These are phyloP conservation scores for Plemyria rubiginata DNA, from an alignment of 2,888 invertebrate genomes.

Conservation along the genomic window DNA sequence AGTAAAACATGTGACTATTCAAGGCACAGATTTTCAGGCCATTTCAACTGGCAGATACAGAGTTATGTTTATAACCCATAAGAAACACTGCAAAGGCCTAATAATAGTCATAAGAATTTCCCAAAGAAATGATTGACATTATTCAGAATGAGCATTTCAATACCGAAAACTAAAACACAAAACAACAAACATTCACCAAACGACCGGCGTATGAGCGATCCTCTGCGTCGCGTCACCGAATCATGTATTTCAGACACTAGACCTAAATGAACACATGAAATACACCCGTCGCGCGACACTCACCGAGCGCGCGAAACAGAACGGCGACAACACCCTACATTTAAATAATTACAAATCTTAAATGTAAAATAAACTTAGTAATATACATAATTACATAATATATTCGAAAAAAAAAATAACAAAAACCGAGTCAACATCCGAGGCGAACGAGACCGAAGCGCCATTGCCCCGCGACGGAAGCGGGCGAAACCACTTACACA, in stretches of 20 bases:
- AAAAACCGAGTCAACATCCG: conserved; percentile 64
- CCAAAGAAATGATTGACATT: conserved; percentile 83
- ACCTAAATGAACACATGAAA: conserved; percentile 85
- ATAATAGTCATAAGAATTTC: conserved; percentile 52
- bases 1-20: conserved; percentile 18
- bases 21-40: conserved; percentile 30
- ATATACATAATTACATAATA: conserved; percentile 85
- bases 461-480: conserved; percentile 24
- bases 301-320: conserved; percentile 58
- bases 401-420: conserved; percentile 73
- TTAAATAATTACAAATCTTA: conserved; percentile 83
- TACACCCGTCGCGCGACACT: conserved; percentile 70
- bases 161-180: conserved; percentile 76
- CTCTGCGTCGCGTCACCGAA: conserved; percentile 65
- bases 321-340: conserved; percentile 67
- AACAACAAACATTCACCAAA: conserved; percentile 79
- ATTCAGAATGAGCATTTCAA: conserved; percentile 79
- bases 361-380: conserved; percentile 82
- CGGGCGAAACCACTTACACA: conserved; percentile 45
- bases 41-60: conserved; percentile 20
- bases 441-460: conserved; percentile 31
- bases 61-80: conserved; percentile 13
- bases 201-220: conserved; percentile 69
- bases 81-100: conserved; percentile 35
- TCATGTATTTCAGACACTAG: conserved; percentile 78